Conservation (phyloP, 2,113 vertebrate genomes). For the Serinus canaria region DNA sequence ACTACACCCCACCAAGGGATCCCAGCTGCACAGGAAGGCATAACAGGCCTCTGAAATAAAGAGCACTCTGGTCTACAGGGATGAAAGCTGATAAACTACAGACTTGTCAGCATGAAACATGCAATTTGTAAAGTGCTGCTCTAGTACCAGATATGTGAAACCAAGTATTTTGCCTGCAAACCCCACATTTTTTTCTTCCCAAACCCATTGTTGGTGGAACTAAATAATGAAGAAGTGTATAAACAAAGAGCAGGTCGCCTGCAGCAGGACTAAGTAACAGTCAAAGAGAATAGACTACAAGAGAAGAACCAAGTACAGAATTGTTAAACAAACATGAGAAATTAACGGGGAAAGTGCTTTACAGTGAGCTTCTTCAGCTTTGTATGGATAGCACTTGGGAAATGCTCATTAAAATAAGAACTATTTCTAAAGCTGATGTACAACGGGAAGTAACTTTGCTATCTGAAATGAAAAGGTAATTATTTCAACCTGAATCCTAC, state of each 20-base stretch:
- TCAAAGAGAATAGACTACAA: not conserved
- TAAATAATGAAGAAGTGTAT: not conserved
- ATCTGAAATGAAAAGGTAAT: not conserved
- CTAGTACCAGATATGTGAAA: not conserved
- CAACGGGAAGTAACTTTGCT: not conserved
- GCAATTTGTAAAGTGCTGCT: not conserved
- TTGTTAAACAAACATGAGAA: not conserved
- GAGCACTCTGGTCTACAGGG: not conserved
- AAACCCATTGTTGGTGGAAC: not conserved
- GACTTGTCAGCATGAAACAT: not conserved
- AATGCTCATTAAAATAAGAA: not conserved
- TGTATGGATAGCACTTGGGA: not conserved
- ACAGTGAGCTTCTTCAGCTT: not conserved
- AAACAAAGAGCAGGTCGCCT: not conserved
- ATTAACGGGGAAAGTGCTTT: not conserved
- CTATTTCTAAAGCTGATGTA: not conserved
- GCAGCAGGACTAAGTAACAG: not conserved
- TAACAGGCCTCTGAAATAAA: not conserved
- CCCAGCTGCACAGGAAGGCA: not conserved
- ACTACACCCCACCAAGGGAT: not conserved
- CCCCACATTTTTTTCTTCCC: not conserved
- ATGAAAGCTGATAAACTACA: not conserved
- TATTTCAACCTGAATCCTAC: not conserved
- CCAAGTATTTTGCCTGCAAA: not conserved
- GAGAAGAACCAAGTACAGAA: accelerated